phyloP scores from a whole-genome alignment of 2,797 vertebrate genomes.

The Squalus acanthias region DNA sequence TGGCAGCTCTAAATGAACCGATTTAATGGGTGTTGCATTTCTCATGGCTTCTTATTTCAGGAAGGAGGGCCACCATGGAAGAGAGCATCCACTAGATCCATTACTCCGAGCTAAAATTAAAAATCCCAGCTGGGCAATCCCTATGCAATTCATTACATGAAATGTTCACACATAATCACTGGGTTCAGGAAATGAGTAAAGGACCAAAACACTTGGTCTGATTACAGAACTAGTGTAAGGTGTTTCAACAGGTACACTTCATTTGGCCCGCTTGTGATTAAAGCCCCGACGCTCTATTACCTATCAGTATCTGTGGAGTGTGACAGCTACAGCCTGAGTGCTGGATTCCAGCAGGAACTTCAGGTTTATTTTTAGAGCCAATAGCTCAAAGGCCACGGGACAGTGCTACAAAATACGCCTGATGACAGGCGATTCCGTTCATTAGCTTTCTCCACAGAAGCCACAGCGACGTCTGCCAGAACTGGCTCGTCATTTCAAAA shows the following conservation, averaged over 20 bases:
- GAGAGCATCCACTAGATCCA: constrained; percentile 47
- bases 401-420: constrained; percentile 41
- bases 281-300: constrained; percentile 43
- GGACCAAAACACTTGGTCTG: not conserved
- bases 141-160: constrained; percentile 40
- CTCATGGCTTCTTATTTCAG: constrained; percentile 49
- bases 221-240: not conserved
- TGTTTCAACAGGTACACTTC: not conserved
- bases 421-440: constrained; percentile 36
- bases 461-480: not conserved
- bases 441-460: constrained; percentile 32
- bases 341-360: constrained; percentile 46
- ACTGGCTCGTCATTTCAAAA: not conserved
- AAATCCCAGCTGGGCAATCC: constrained; percentile 50
- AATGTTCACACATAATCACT: constrained; percentile 7
- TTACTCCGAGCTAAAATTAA: constrained; percentile 50
- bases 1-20: constrained; percentile 45
- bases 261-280: not conserved
- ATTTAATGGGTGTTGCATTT: constrained; percentile 49
- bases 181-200: not conserved
- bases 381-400: constrained; percentile 38
- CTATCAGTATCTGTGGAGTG: constrained; percentile 48
- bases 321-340: constrained; percentile 43
- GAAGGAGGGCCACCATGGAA: constrained; percentile 44
- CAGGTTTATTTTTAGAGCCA: constrained; percentile 49